Conservation (phyloP, 2,113 vertebrate genomes). For the Pterocles gutturalis region DNA sequence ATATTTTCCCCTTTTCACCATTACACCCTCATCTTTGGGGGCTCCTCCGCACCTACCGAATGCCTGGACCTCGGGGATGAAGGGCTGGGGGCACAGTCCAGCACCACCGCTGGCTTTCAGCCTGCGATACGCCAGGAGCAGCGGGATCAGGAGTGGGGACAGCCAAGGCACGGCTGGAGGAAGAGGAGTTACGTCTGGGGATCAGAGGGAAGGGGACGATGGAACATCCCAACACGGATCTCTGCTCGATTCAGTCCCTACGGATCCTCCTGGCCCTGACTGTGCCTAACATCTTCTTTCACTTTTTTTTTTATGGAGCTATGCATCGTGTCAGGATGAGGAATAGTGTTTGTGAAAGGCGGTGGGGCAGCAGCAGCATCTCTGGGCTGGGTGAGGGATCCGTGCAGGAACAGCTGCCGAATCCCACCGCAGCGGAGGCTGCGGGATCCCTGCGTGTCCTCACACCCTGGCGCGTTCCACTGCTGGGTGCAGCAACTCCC, state of each 20-base stretch:
- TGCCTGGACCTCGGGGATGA: too few relatives aligned
- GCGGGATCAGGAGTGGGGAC: accelerated
- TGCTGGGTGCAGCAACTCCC: not conserved
- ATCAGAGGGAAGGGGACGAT: accelerated
- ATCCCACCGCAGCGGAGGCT: not conserved
- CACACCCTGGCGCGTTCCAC: not conserved
- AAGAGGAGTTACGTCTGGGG: not conserved
- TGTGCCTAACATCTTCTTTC: accelerated
- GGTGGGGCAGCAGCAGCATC: not conserved
- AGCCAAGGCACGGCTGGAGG: not conserved
- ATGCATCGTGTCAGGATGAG: not conserved
- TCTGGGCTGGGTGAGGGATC: not conserved
- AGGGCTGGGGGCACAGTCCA: not conserved
- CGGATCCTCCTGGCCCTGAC: accelerated
- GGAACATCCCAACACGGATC: not conserved
- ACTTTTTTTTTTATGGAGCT: not conserved
- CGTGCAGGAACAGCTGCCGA: not conserved
- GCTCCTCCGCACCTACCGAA: not conserved
- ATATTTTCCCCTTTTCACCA: not conserved
- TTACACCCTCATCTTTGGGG: not conserved
- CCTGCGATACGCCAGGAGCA: accelerated
- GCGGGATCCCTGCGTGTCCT: not conserved
- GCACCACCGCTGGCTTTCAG: accelerated
- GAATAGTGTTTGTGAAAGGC: not conserved
- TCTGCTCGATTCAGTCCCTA: not conserved